Conservation (phyloP, 2,113 vertebrate species). For the Pachycephala philippinensis region DNA sequence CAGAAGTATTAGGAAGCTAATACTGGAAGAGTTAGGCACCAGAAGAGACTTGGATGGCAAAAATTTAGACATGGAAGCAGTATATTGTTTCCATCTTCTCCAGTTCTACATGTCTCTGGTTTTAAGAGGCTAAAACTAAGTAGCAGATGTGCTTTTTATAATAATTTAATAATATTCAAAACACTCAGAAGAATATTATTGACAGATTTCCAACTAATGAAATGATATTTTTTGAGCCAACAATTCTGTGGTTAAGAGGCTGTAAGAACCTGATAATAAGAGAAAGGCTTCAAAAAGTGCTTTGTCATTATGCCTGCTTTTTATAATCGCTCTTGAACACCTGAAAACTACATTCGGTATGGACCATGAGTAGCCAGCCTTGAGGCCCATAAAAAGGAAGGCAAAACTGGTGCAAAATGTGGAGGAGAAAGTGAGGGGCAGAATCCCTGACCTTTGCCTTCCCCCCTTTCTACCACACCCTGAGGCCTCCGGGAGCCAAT, state of each 20-base stretch:
- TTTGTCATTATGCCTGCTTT: fast-evolving
- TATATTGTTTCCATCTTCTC: neutral
- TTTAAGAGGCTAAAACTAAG: neutral
- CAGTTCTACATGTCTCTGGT: neutral
- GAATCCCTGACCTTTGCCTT: neutral
- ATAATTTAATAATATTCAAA: neutral
- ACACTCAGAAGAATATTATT: neutral
- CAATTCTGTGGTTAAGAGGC: neutral
- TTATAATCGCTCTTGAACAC: neutral
- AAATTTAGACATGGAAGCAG: neutral
- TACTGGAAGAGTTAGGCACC: neutral
- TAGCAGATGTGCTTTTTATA: neutral
- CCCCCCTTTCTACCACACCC: neutral
- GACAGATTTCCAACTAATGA: neutral
- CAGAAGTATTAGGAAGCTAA: neutral
- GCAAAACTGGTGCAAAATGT: fast-evolving
- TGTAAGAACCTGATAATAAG: neutral
- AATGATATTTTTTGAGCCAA: neutral
- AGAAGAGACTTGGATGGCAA: neutral
- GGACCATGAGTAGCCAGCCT: fast-evolving
- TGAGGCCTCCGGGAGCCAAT: fast-evolving
- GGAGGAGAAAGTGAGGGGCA: neutral
- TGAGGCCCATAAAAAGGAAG: neutral
- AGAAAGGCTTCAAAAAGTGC: neutral
- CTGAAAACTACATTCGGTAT: fast-evolving